phyloP scores from a whole-genome alignment of 2,113 vertebrate genomes.

The Chelonoidis abingdonii region DNA sequence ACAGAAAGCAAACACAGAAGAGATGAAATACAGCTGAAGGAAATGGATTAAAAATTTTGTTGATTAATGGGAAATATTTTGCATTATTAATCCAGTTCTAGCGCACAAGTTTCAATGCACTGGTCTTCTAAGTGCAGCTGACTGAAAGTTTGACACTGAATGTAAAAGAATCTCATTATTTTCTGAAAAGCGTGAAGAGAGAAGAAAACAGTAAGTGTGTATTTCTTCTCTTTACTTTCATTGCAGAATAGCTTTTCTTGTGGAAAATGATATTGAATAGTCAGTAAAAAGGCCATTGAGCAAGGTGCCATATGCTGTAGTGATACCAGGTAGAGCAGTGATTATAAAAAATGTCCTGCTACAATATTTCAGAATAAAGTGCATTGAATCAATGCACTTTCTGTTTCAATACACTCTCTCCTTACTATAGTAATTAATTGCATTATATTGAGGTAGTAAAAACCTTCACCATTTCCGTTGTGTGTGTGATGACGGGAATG shows the following conservation, averaged over 20 bases:
- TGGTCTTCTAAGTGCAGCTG: neutral
- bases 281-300: neutral
- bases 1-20: neutral
- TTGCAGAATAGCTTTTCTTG: neutral
- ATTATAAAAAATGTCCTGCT: neutral
- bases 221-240: neutral
- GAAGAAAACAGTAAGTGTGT: neutral
- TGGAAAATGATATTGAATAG: neutral
- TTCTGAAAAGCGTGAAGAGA: neutral
- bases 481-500: neutral
- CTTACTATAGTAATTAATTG: neutral
- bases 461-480: neutral
- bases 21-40: neutral
- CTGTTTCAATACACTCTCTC: neutral
- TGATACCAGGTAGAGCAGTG: neutral
- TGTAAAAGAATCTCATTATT: accelerated
- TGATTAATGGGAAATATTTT: neutral
- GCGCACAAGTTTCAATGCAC: neutral
- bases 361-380: neutral
- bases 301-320: neutral
- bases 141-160: neutral
- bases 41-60: neutral
- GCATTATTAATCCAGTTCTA: neutral
- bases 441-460: neutral
- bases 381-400: neutral